Conservation (phyloP, 1,140 invertebrate species). For the Dendrolimus punctatus region DNA sequence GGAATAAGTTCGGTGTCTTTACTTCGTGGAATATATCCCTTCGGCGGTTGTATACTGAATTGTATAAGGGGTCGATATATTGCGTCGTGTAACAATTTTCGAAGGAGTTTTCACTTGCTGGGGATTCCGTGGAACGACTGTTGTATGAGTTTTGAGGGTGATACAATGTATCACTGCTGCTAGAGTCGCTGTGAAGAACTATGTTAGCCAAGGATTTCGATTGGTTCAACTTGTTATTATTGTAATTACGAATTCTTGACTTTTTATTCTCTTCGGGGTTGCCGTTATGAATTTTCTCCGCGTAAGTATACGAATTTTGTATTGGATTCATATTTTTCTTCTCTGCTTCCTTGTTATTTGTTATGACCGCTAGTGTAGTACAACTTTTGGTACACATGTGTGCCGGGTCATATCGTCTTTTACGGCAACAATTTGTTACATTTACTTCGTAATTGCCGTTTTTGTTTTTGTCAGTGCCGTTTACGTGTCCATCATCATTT, state of each 20-base stretch:
- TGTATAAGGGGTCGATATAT: slow-evolving; percentile 62
- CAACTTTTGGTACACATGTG: slow-evolving; percentile 65
- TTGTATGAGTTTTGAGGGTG: slow-evolving; percentile 61
- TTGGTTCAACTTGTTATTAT: slow-evolving; percentile 61
- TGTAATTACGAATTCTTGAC: slow-evolving; percentile 52
- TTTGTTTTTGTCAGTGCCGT: slow-evolving; percentile 37
- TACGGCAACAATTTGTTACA: slow-evolving; percentile 48
- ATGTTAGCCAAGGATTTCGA: slow-evolving; percentile 68
- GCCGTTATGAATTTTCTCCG: slow-evolving; percentile 37
- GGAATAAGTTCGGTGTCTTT: slow-evolving; percentile 45
- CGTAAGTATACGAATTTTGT: slow-evolving; percentile 51
- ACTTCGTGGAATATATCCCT: slow-evolving; percentile 65
- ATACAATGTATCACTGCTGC: slow-evolving; percentile 65
- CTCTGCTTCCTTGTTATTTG: slow-evolving; percentile 41
- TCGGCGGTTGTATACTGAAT: slow-evolving; percentile 56
- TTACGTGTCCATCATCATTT: slow-evolving; percentile 46
- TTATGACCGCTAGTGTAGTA: slow-evolving; percentile 25
- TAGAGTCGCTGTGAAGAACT: slow-evolving; percentile 61
- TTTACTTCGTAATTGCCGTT: slow-evolving; percentile 52
- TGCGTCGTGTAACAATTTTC: slow-evolving; percentile 60
- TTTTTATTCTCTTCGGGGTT: slow-evolving; percentile 52
- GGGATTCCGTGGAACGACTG: slow-evolving; percentile 57
- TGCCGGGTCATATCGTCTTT: slow-evolving; percentile 58
- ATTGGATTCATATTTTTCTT: slow-evolving; percentile 29
- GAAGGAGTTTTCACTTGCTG: slow-evolving; percentile 60